Percentiles rank a stretch among this genome's conserved stretches.
These are phyloP conservation scores for Fissipunctia ypsillon DNA, from an alignment of 2,888 invertebrate species.

Conservation along the genomic window DNA sequence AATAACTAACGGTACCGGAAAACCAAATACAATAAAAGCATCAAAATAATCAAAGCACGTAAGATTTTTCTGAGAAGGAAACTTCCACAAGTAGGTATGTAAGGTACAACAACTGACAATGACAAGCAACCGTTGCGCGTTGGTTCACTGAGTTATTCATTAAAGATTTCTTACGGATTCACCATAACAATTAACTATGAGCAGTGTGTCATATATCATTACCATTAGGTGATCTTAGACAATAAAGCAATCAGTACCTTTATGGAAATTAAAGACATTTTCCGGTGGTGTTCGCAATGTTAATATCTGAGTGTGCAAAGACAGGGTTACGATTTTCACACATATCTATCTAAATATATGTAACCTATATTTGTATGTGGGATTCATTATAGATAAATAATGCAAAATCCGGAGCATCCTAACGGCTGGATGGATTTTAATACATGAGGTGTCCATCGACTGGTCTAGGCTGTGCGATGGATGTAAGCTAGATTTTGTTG, in stretches of 20 bases:
- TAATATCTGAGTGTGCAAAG: not conserved
- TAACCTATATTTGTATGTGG: too few species aligned
- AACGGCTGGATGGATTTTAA: not conserved
- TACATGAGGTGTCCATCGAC: not conserved
- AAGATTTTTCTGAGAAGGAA: constrained; percentile 24
- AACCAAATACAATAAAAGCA: constrained; percentile 17
- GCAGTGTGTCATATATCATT: not conserved
- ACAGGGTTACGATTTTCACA: not conserved
- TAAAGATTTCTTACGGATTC: constrained; percentile 25
- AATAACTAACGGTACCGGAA: constrained; percentile 3
- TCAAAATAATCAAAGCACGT: constrained; percentile 32
- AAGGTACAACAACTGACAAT: not conserved
- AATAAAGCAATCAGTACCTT: not conserved
- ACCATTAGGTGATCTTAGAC: not conserved
- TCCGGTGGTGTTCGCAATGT: not conserved
- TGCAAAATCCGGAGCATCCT: not conserved
- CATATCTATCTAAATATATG: too few species aligned
- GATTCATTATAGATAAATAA: not conserved
- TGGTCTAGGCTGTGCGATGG: not conserved
- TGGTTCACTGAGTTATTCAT: not conserved
- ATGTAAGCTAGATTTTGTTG: not conserved
- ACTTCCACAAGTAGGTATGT: not conserved
- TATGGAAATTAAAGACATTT: not conserved
- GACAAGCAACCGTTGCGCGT: not conserved
- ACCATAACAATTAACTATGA: constrained; percentile 1